A percentile compares a stretch with the other conserved stretches of the same genome.
Evolutionary conservation across 2,797 vertebrate species (phyloP).

Genomic region (Tokudaia tokunoshimensis): DNA sequence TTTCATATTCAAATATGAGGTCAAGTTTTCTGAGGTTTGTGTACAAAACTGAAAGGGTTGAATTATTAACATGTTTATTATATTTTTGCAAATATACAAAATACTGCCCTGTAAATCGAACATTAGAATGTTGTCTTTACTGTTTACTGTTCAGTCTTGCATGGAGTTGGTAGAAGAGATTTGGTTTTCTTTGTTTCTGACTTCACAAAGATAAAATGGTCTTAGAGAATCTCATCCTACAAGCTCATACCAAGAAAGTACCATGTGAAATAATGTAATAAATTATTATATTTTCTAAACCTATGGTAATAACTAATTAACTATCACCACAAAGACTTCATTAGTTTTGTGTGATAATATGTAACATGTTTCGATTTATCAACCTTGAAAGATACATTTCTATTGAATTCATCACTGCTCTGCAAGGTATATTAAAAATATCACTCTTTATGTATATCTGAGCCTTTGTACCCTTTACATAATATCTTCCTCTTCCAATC

Average conservation of each 20-base stretch:
- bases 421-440: not conserved
- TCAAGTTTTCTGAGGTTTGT: not conserved
- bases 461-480: not conserved
- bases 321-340: not conserved
- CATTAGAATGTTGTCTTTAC: not conserved
- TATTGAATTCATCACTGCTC: not conserved
- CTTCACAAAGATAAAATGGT: not conserved
- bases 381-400: not conserved
- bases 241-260: not conserved
- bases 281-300: not conserved
- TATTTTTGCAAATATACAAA: slow-evolving; percentile 24
- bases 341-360: not conserved
- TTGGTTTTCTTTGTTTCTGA: not conserved
- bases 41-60: not conserved
- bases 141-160: not conserved
- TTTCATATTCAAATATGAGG: not conserved
- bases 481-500: too few species aligned
- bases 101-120: not conserved
- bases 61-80: not conserved
- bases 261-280: not conserved
- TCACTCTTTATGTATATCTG: not conserved
- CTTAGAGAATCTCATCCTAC: not conserved
- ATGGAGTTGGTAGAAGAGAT: not conserved
- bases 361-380: not conserved
- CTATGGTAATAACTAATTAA: not conserved